phyloP scores from a whole-genome alignment of 2,888 invertebrate species.

The Sabellastarte sp. region DNA sequence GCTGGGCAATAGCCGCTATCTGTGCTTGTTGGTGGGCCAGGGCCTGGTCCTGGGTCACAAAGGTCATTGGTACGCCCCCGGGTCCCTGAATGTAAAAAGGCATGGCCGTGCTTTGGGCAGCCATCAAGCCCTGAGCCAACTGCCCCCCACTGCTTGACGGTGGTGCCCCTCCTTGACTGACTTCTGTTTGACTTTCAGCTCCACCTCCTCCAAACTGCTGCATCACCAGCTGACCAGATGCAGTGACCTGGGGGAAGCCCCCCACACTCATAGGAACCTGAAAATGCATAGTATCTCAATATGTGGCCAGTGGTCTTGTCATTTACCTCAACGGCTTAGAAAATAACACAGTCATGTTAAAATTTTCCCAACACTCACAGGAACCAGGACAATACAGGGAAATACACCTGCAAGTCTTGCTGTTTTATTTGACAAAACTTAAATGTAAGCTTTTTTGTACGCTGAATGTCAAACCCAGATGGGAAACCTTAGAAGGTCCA shows the following conservation, averaged over 20 bases:
- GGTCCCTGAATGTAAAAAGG: not conserved
- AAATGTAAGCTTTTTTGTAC: too few species aligned
- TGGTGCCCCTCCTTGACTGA: not conserved
- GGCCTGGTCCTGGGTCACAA: not conserved
- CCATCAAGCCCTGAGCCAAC: not conserved
- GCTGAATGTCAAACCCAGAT: too few species aligned
- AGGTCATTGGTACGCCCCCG: not conserved
- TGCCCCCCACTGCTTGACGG: too few species aligned
- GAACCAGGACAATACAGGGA: too few species aligned
- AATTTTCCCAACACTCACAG: too few species aligned
- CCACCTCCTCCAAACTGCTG: not conserved
- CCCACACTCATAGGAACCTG: not conserved
- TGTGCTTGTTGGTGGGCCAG: not conserved
- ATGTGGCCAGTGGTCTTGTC: too few species aligned
- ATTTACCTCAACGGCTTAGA: too few species aligned
- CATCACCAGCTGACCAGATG: not conserved
- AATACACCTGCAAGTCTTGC: too few species aligned
- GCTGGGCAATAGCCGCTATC: not conserved
- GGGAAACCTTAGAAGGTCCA: too few species aligned
- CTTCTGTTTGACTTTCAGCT: not conserved
- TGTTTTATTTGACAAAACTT: too few species aligned
- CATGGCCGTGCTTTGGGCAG: not conserved
- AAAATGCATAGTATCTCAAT: too few species aligned
- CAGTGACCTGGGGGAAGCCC: not conserved
- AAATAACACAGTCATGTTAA: too few species aligned